Evolutionary conservation across 2,888 invertebrate genomes (phyloP).

Genomic region (Eupeodes luniger): DNA sequence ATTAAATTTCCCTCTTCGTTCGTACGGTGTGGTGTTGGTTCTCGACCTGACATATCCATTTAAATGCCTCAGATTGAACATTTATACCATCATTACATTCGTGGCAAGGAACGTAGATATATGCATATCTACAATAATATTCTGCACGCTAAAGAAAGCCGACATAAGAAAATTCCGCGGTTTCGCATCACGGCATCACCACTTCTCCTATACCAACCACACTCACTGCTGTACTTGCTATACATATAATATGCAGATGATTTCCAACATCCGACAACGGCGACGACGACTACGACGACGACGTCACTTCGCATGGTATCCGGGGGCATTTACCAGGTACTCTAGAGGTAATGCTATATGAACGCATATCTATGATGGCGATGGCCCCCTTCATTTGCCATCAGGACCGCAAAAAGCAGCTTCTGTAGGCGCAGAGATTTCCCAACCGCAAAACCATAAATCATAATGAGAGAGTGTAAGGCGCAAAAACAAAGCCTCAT

Average conservation of each 20-base stretch:
- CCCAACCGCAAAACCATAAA: constrained; percentile 71
- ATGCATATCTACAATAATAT: constrained; percentile 38
- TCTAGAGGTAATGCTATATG: neutral
- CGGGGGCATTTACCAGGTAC: constrained; percentile 44
- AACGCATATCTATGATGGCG: constrained; percentile 37
- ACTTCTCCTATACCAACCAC: neutral
- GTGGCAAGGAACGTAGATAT: constrained; percentile 3
- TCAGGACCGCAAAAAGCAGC: constrained; percentile 57
- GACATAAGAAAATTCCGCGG: constrained; percentile 66
- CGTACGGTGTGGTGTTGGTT: neutral
- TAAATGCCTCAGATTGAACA: constrained; percentile 68
- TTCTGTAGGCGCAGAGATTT: constrained; percentile 68
- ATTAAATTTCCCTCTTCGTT: neutral
- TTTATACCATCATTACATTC: constrained; percentile 69
- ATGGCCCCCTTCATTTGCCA: constrained; percentile 20
- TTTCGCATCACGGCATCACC: constrained; percentile 51
- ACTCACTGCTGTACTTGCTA: neutral
- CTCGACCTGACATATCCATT: constrained; percentile 64
- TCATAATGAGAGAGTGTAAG: constrained; percentile 71
- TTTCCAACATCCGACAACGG: constrained; percentile 52
- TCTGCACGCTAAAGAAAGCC: constrained; percentile 63
- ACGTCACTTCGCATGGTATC: constrained; percentile 52
- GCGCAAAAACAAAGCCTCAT: constrained; percentile 71
- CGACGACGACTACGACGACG: neutral
- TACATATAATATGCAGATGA: constrained; percentile 15